Base-by-base conservation (phyloP, 2,113 vertebrate genomes). In the Chiloscyllium plagiosum region DNA sequence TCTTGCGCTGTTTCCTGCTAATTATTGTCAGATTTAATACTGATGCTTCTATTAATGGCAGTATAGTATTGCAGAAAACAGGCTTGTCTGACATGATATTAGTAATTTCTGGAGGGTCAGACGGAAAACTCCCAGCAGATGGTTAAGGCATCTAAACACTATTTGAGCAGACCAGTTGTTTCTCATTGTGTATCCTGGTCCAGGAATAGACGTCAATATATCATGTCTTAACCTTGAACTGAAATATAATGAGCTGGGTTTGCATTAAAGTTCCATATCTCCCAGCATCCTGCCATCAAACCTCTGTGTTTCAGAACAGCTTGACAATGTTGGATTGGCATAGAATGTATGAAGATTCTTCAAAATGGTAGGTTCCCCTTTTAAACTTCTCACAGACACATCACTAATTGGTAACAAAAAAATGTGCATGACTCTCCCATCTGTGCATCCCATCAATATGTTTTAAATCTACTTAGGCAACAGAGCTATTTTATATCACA, bases 311-410 rank as follows among this genome's bases (percentile, higher is more conserved):
- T 92, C 1, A 17, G 56, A 19, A 56, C 87, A 92, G 56, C 4
- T 92, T 92, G 87, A 10, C 33, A 65, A 92, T 37, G 56, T 92
- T 92, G 29, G 87, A 65, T 92, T 65, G 87, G 56, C 87, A 92
- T 13, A 15, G 29, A 19, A 65, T n/a, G 29, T 61, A 65, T 65
- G 15, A 61, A 65, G 17, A n/a, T 5, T 2, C 87, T 65, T 92
- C 26, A 92, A 92, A 33, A 92, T 92, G 61, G 22, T 33, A 65
- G 47, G 47, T 65, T 92, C 26, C 56, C 29, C 56, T n/a, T 90
- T 61, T 65, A 92, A 92, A 61, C 5, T 65, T n/a, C 33, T 26
- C 29, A 65, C 33, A 92, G 2, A n/a, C 12, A 61, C 13, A 2
- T 61, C 4, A n/a, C 33, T 92, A 92, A 61, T n/a, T 92, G 56